Percentiles rank a stretch among this genome's conserved stretches.
These are phyloP conservation scores for Sinella curviseta DNA, from an alignment of 1,140 invertebrate species.

Conservation along the genomic window DNA sequence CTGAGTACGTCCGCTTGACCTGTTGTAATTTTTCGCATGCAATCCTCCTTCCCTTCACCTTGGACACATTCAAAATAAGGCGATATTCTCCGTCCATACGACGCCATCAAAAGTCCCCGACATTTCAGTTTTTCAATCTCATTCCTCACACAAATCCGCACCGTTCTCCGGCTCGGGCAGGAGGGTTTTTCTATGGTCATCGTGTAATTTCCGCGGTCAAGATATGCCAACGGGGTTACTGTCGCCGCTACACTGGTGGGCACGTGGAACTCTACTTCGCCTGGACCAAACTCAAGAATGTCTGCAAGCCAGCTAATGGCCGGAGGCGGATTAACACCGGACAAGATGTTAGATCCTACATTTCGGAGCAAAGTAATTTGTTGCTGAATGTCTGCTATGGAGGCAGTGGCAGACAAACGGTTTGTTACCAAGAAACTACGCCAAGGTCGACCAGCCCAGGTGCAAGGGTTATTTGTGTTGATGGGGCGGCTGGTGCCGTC, in stretches of 20 bases:
- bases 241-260: conserved; percentile 40
- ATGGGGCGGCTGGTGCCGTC: conserved; percentile 61
- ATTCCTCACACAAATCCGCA: conserved; percentile 44
- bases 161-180: conserved; percentile 42
- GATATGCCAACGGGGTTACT: conserved; percentile 44
- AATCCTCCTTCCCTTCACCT: conserved; percentile 42
- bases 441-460: conserved; percentile 49
- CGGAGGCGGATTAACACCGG: neutral
- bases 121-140: conserved; percentile 47
- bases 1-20: conserved; percentile 47
- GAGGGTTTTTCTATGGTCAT: conserved; percentile 48
- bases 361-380: conserved; percentile 40
- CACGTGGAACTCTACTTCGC: conserved; percentile 45
- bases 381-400: conserved; percentile 41
- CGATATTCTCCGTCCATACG: conserved; percentile 41
- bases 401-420: conserved; percentile 29
- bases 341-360: conserved; percentile 17
- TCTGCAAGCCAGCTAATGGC: conserved; percentile 41
- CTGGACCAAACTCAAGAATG: conserved; percentile 41
- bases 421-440: conserved; percentile 45
- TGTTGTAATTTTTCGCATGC: conserved; percentile 46
- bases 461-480: conserved; percentile 49
- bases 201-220: conserved; percentile 48
- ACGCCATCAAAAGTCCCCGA: conserved; percentile 38
- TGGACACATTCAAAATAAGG: conserved; percentile 46